Conservation (phyloP, 2,888 invertebrate genomes). For the Thereva nobilitata region DNA sequence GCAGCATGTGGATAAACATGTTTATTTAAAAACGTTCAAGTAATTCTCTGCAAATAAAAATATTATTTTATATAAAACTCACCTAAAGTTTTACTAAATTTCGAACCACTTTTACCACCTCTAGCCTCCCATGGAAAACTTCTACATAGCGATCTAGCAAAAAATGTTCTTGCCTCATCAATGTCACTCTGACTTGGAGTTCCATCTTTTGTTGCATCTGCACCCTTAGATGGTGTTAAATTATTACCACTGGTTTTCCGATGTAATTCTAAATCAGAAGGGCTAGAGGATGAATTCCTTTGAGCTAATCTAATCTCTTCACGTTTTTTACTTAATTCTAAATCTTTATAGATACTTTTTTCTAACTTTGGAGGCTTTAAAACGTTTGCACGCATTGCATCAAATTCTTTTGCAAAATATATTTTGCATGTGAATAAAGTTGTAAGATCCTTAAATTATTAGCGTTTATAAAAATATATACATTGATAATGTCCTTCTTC, state of each 20-base stretch:
- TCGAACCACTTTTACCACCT: slow-evolving; percentile 97
- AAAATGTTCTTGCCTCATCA: slow-evolving; percentile 66
- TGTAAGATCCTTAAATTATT: slow-evolving; percentile 59
- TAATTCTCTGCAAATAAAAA: background rate
- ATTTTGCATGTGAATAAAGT: slow-evolving; percentile 89
- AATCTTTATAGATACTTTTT: slow-evolving; percentile 50
- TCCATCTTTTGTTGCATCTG: slow-evolving; percentile 13
- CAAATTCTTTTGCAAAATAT: slow-evolving; percentile 91
- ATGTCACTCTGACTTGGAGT: slow-evolving; percentile 44
- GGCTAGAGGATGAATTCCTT: slow-evolving; percentile 46
- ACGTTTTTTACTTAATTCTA: slow-evolving; percentile 52
- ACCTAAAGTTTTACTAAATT: slow-evolving; percentile 92
- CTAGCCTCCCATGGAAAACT: slow-evolving; percentile 91
- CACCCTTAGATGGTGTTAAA: slow-evolving; percentile 46
- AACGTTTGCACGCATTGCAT: slow-evolving; percentile 67
- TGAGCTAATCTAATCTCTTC: slow-evolving; percentile 54
- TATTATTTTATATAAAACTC: slow-evolving; percentile 28
- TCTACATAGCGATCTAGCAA: slow-evolving; percentile 81
- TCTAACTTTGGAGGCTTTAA: slow-evolving; percentile 51
- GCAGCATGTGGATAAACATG: too few relatives aligned
- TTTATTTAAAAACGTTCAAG: background rate
- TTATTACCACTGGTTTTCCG: slow-evolving; percentile 57
- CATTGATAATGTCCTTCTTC: slow-evolving; percentile 51
- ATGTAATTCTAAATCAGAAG: slow-evolving; percentile 52
- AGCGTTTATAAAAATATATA: background rate